A percentile compares a stretch with the other conserved stretches of the same genome.
phyloP scores from a whole-genome alignment of 2,888 invertebrate genomes.

The Microplitis manilae region DNA sequence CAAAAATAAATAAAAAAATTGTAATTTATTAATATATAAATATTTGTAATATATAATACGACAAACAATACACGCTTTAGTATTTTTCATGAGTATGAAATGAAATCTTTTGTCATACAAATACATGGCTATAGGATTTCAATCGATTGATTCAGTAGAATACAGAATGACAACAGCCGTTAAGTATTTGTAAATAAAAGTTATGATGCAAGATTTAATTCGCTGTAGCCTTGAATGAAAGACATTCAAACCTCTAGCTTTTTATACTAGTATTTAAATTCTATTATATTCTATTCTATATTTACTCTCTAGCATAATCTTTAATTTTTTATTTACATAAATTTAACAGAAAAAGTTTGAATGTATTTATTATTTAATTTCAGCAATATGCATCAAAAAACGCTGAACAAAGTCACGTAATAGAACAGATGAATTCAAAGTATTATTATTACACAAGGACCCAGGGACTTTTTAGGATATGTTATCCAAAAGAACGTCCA shows the following conservation, averaged over 20 bases:
- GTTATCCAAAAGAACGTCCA: constrained; percentile 93
- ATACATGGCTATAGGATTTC: constrained; percentile 15
- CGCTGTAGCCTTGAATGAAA: constrained; percentile 54
- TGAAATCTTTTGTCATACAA: neutral
- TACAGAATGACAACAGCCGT: constrained; percentile 15
- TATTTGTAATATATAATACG: no score
- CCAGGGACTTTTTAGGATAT: constrained; percentile 93
- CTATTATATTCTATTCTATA: constrained; percentile 26
- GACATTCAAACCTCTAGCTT: constrained; percentile 44
- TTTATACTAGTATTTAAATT: constrained; percentile 43
- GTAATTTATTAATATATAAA: no score
- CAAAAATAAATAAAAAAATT: no score
- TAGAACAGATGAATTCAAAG: constrained; percentile 87
- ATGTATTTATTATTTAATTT: constrained; percentile 44
- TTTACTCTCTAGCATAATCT: constrained; percentile 32
- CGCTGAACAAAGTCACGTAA: constrained; percentile 79
- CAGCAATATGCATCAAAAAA: constrained; percentile 85
- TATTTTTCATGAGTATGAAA: neutral
- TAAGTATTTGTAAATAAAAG: constrained; percentile 6
- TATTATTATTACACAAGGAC: constrained; percentile 93
- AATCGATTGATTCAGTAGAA: constrained; percentile 20
- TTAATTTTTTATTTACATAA: constrained; percentile 21
- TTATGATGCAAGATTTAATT: constrained; percentile 52
- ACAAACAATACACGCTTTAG: no score
- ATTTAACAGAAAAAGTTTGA: neutral